These are phyloP conservation scores for Anticlea derivata DNA, from an alignment of 2,888 invertebrate genomes.

Conservation along the genomic window DNA sequence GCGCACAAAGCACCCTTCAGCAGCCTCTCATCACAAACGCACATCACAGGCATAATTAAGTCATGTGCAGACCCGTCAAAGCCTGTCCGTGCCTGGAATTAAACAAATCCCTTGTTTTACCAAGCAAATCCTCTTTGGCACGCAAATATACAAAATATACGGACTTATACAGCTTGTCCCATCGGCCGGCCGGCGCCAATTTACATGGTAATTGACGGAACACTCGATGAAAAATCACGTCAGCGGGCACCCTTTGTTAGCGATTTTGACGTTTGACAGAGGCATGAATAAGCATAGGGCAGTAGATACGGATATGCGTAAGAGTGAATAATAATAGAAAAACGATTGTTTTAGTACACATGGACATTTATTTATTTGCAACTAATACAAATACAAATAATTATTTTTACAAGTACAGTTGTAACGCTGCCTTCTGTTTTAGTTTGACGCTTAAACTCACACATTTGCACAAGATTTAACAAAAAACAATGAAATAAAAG, in stretches of 20 bases:
- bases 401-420: too few species aligned
- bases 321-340: too few species aligned
- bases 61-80: slow-evolving; percentile 25
- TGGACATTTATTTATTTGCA: too few species aligned
- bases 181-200: slow-evolving; percentile 50
- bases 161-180: slow-evolving; percentile 22
- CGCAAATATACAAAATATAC: slow-evolving; percentile 29
- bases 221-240: slow-evolving; percentile 59
- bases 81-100: slow-evolving; percentile 27
- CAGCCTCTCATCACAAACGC: slow-evolving; percentile 15
- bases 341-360: too few species aligned
- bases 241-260: slow-evolving; percentile 42
- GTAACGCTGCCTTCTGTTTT: too few species aligned
- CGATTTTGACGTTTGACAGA: slow-evolving; percentile 20
- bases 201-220: slow-evolving; percentile 72
- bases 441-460: too few species aligned
- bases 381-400: too few species aligned
- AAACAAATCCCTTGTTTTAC: slow-evolving; percentile 47
- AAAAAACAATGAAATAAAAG: too few species aligned
- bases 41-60: slow-evolving; percentile 30
- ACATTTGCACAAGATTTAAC: too few species aligned
- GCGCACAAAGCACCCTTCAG: slow-evolving; percentile 12
- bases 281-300: neutral
- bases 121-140: slow-evolving; percentile 48
- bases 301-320: too few species aligned